Base-by-base conservation (phyloP, 2,888 invertebrate genomes). In the Limnephilus marmoratus region DNA sequence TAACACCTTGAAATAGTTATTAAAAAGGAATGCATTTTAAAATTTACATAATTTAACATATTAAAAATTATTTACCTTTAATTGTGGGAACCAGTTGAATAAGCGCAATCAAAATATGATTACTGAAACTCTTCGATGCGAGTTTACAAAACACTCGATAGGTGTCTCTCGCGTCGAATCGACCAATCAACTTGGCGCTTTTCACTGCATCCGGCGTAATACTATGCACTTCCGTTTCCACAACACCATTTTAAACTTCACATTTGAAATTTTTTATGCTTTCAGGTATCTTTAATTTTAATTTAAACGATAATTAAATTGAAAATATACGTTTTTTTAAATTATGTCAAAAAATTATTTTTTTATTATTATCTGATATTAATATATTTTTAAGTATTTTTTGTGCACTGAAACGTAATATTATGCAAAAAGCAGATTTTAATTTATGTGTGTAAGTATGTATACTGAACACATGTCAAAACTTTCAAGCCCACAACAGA, bases 61-160 rank as follows among this genome's bases (percentile, higher is more conserved):
- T 15, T 49, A 49, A 49, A 49, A 15, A 18, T 68, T 68, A 18
- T 68, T 68, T 68, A 68, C 53, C 53, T 68, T 68, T 68, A 68
- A 68, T 68, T 68, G 24, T 68, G 53, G 1, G 24, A 68, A 68
- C 18, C 18, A 37, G 34, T 34, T 83, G 29, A 31, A 31, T 1
- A 18, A 5, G 7, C 5, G 53, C 53, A 18, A 68, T 68, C 53
- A 68, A 68, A 18, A 68, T 15, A 68, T 68, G 18, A 24, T 68
- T 24, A 68, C 18, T 18, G 37, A 3, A 82, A 83, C 37, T 13
- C 37, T 34, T 85, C 85, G 11, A 34, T 85, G 41, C 2, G 85
- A 45, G 90, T 90, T 90, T 49, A 49, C 37, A 82, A 91, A 91
- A 88, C 88, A 88, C n/a, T 45, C 91, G 81, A 91, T 83, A 91